Conservation (phyloP, 2,888 invertebrate genomes). For the Brachylomia viminalis region DNA sequence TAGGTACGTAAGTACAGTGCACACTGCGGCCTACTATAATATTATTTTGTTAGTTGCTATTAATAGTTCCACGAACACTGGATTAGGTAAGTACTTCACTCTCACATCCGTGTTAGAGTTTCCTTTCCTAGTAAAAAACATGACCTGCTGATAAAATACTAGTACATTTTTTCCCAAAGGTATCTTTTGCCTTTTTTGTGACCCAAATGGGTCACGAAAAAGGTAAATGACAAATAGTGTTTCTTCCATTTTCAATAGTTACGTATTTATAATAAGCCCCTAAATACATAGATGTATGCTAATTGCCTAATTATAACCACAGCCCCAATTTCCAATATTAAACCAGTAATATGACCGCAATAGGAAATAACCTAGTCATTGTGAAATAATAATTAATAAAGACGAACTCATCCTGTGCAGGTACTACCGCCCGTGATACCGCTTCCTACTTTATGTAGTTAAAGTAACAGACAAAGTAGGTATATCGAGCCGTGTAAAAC, state of each 20-base stretch:
- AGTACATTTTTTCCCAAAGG: not conserved
- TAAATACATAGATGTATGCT: not conserved
- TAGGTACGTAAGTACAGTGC: no score
- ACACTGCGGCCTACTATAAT: no score
- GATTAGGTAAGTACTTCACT: not conserved
- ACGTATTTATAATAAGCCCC: not conserved
- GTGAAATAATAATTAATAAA: not conserved
- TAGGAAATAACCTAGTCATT: not conserved
- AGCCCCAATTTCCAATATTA: not conserved
- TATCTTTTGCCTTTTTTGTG: not conserved
- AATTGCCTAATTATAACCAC: not conserved
- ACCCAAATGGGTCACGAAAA: no score
- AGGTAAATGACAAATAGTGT: not conserved
- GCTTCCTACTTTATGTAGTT: conserved; percentile 3
- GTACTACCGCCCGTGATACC: no score
- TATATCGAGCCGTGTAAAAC: conserved; percentile 38
- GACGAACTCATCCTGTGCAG: not conserved
- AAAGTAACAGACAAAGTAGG: conserved; percentile 24
- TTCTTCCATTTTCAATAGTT: not conserved
- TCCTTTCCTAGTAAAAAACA: conserved; percentile 23
- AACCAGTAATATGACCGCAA: not conserved
- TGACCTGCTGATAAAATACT: not conserved
- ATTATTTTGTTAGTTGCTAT: not conserved
- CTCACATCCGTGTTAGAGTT: conserved; percentile 16
- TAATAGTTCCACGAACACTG: not conserved